Percentiles rank a stretch among this genome's conserved stretches.
Conservation (phyloP, 2,113 vertebrate genomes). For the Hydrolagus affinis region DNA sequence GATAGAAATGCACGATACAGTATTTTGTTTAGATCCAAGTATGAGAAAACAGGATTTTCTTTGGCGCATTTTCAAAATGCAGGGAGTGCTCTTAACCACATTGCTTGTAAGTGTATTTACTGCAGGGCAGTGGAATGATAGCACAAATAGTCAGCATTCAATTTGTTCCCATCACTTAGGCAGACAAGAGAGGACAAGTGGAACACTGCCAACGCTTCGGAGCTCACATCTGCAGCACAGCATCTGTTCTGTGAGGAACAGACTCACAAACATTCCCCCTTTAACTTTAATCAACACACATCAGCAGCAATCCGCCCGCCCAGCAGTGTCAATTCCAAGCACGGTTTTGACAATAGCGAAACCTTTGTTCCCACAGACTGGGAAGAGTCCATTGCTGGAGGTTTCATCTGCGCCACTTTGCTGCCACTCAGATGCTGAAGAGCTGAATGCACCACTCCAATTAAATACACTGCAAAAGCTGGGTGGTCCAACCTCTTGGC, state of each 20-base stretch:
- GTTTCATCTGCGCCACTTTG: not conserved
- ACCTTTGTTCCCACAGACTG: not conserved
- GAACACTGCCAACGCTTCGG: not conserved
- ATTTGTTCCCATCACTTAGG: not conserved
- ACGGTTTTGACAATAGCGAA: not conserved
- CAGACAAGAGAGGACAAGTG: not conserved
- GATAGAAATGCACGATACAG: not conserved
- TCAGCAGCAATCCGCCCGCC: not conserved
- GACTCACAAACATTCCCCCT: not conserved
- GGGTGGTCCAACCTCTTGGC: too few relatives aligned
- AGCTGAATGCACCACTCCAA: too few relatives aligned
- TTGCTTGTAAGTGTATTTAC: not conserved
- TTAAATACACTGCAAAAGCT: too few relatives aligned
- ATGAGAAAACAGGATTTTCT: slow-evolving; percentile 6
- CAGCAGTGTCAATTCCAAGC: not conserved
- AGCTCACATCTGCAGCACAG: too few relatives aligned
- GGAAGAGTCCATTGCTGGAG: too few relatives aligned
- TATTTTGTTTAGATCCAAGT: slow-evolving; percentile 4
- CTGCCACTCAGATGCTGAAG: too few relatives aligned
- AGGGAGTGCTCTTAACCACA: not conserved
- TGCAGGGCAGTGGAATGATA: slow-evolving; percentile 2
- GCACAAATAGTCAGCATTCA: not conserved
- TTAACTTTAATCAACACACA: too few relatives aligned
- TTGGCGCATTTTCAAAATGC: not conserved
- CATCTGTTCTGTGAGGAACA: not conserved